These are phyloP conservation scores for Chaitophorus viminalis DNA, from an alignment of 2,888 invertebrate genomes.

Conservation along the genomic window DNA sequence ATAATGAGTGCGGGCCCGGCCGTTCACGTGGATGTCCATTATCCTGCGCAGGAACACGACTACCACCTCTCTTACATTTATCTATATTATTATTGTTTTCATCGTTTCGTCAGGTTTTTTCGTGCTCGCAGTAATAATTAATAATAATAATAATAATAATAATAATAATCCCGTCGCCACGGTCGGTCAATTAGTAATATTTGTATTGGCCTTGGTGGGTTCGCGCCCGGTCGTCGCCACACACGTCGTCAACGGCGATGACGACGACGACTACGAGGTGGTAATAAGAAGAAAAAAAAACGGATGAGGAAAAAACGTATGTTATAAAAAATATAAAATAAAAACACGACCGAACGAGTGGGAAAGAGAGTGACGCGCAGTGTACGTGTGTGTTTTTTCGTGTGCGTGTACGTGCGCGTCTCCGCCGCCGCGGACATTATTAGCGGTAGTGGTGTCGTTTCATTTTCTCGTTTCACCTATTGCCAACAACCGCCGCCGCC, in stretches of 20 bases:
- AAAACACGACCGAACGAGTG: constrained; percentile 5
- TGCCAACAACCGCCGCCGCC: constrained; percentile 43
- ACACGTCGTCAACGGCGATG: constrained; percentile 33
- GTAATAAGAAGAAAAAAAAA: constrained; percentile 1
- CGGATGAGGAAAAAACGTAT: not conserved
- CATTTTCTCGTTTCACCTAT: constrained; percentile 52
- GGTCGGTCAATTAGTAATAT: constrained; percentile 59
- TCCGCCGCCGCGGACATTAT: constrained; percentile 17
- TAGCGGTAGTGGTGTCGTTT: constrained; percentile 42
- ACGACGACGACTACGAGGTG: not conserved
- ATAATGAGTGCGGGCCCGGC: not conserved
- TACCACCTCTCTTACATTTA: not conserved
- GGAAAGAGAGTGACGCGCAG: constrained; percentile 10
- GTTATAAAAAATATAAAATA: not conserved
- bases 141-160: constrained; percentile 21
- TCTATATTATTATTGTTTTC: constrained; percentile 19
- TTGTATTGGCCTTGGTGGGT: constrained; percentile 57
- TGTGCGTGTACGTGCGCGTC: not conserved
- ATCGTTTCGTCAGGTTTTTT: not conserved
- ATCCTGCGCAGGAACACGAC: not conserved
- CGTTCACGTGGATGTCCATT: not conserved
- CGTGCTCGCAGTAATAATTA: not conserved
- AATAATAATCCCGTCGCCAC: constrained; percentile 28
- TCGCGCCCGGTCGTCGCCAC: constrained; percentile 51
- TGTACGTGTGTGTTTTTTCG: not conserved